Base-by-base conservation (phyloP, 2,113 vertebrate species). In the Anthoscopus minutus region DNA sequence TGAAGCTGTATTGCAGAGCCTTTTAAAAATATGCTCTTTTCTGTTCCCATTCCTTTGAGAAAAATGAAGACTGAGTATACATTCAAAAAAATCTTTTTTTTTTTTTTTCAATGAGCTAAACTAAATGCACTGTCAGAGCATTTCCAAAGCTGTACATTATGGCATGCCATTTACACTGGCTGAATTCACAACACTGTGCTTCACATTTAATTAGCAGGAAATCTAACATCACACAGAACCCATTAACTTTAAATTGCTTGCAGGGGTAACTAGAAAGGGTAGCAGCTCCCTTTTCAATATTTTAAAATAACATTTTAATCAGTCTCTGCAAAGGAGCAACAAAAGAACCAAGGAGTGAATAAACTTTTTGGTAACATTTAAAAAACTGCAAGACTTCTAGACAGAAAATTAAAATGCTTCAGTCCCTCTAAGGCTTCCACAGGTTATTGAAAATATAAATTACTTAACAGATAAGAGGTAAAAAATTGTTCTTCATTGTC, bases 191-290 rank as follows among this genome's bases (percentile, higher is more conserved):
- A 54, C 54, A 72, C 56, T 74, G 19, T 45, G 27, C 38, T 72
- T 48, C 74, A 56, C 35, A 72, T 58, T 84, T 93, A 94, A 96
- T 91, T 93, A 95, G 42, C 72, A 93, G 70, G 38, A 86, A 80
- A 85, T 45, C 82, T 76, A 10, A 22, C 44, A 88, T 81, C 60
- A 69, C 56, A 27, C 12, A 78, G 48, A 90, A 61, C 17, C 15
- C 57, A 47, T 93, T 89, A 92, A 82, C 92, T 58, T 94, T 13
- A 48, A 95, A 87, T 91, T 84, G 78, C 82, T 94, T 95, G 79
- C 77, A 88, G 40, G 42, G 77, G 33, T 86, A 96, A 97, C 92
- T 91, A 92, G 78, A 91, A 72, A 93, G 27, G 53, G 31, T 38
- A 33, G 57, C 88, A 89, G 60, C 33, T 65, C 19, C 45, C 11